Base-by-base conservation (phyloP, 2,888 invertebrate genomes). In the Dyspetes luteomarginatus region DNA sequence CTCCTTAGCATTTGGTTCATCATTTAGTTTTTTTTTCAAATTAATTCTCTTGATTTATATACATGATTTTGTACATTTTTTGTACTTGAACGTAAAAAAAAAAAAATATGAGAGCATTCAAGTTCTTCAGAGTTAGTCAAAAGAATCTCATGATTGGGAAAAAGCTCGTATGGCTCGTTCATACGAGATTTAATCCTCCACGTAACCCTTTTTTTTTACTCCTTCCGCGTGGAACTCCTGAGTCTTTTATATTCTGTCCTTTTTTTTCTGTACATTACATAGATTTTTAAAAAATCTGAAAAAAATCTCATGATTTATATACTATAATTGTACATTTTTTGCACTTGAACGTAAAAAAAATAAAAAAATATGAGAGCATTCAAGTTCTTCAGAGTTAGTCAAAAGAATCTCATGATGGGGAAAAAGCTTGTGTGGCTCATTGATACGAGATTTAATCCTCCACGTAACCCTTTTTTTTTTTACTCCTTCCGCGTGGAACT, bases 141-240 rank as follows among this genome's bases (percentile, higher is more conserved):
- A 55, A 52, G 30, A 71, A 28, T 60, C 43, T 43, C 52, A 12
- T 50, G 60, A 45, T 64, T 24, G 68, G 62, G 48, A 24, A 22
- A 72, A 81, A 64, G 77, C 77, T n/a, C n/a, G 60, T 72, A 55
- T 73, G 73, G 72, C 62, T 55, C 41, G 56, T 67, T 55, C 55
- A 62, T 76, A 56, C 56, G 17, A 72, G 67, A 67, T 67, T 65
- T 48, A 30, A 17, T 79, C 72, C 68, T 43, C 72, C 43, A 73
- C 45, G 58, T n/a, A n/a, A n/a, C n/a, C n/a, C n/a, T n/a, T n/a
- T n/a, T n/a, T n/a, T n/a, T n/a, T n/a, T n/a, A n/a, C n/a, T n/a
- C n/a, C n/a, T n/a, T n/a, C n/a, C n/a, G n/a, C n/a, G n/a, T n/a
- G n/a, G n/a, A n/a, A n/a, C n/a, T n/a, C n/a, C n/a, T n/a, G n/a